Conservation (phyloP, 2,797 vertebrate genomes). For the Lutjanus campechanus region DNA sequence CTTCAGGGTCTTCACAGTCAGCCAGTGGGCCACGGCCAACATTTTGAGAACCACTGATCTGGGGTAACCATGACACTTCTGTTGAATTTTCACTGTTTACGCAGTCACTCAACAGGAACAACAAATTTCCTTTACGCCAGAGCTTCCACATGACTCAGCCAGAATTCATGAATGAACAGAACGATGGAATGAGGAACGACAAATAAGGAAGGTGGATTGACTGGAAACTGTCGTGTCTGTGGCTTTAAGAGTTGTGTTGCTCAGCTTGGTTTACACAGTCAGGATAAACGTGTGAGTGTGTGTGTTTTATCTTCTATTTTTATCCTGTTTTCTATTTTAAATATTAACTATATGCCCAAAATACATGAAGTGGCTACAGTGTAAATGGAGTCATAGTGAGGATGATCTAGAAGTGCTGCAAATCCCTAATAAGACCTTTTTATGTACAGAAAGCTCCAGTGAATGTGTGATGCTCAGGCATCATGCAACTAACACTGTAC, state of each 20-base stretch:
- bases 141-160: slow-evolving; percentile 8
- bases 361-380: background rate
- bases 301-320: background rate
- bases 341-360: background rate
- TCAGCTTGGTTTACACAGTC: slow-evolving; percentile 10
- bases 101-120: slow-evolving; percentile 12
- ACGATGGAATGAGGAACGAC: slow-evolving; percentile 40
- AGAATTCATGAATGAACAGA: slow-evolving; percentile 13
- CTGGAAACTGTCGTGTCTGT: background rate
- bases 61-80: background rate
- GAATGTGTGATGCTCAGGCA: background rate
- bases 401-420: background rate
- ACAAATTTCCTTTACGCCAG: slow-evolving; percentile 5
- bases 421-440: background rate
- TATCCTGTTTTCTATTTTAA: background rate
- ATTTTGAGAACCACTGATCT: too few relatives aligned
- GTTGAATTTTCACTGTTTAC: background rate
- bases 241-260: background rate
- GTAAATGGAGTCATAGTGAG: background rate
- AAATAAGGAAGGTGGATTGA: slow-evolving; percentile 3
- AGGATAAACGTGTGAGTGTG: background rate
- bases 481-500: background rate
- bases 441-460: background rate
- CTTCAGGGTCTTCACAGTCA: too few relatives aligned
- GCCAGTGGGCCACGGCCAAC: too few relatives aligned